Conservation (phyloP, 2,888 invertebrate species). For the Drosophila neonasuta region DNA sequence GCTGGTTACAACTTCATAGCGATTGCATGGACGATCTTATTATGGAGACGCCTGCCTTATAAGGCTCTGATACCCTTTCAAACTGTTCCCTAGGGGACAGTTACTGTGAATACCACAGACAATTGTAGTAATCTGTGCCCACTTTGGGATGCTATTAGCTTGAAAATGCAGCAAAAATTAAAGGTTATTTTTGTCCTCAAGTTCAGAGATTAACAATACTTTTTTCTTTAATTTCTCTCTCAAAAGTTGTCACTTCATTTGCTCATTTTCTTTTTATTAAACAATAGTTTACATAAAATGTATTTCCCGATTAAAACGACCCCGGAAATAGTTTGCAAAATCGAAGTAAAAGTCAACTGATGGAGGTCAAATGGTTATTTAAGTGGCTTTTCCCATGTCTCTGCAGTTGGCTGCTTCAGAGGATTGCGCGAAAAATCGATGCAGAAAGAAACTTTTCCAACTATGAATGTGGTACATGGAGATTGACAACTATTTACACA, state of each 20-base stretch:
- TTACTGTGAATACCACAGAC: slow-evolving; percentile 4
- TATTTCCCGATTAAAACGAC: not conserved
- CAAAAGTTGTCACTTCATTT: not conserved
- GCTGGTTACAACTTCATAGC: slow-evolving; percentile 69
- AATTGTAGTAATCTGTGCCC: not conserved
- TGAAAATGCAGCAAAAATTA: not conserved
- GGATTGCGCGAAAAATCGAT: slow-evolving; percentile 34
- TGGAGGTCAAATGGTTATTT: slow-evolving; percentile 13
- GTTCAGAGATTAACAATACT: not conserved
- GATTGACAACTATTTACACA: slow-evolving; percentile 66
- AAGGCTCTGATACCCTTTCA: not conserved
- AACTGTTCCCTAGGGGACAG: slow-evolving; percentile 17
- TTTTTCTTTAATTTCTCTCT: too few relatives aligned
- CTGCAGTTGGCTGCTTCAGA: slow-evolving; percentile 3
- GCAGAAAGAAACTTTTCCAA: slow-evolving; percentile 53
- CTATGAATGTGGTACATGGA: slow-evolving; percentile 44
- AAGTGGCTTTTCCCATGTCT: slow-evolving; percentile 31
- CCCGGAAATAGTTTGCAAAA: slow-evolving; percentile 10
- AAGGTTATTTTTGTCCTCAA: not conserved
- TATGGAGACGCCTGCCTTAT: slow-evolving; percentile 42
- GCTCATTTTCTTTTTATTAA: too few relatives aligned
- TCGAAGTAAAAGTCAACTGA: slow-evolving; percentile 5
- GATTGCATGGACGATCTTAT: slow-evolving; percentile 45
- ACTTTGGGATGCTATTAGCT: not conserved
- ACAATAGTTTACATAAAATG: not conserved